Evolutionary conservation across 2,797 vertebrate genomes (phyloP).

Genomic region (Acanthurus tractus): DNA sequence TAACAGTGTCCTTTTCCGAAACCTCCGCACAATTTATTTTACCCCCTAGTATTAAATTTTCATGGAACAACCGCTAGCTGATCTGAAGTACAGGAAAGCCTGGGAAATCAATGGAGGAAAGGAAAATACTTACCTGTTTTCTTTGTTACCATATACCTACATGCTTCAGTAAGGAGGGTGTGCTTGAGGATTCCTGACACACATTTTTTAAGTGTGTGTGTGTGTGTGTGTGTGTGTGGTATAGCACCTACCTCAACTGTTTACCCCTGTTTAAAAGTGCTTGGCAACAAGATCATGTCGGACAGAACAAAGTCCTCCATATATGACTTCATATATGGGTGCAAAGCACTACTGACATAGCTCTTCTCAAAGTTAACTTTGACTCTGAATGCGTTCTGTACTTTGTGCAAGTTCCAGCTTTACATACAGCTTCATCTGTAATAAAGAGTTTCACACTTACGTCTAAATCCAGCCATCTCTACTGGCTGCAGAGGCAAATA

Average conservation of each 20-base stretch:
- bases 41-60: conserved; percentile 60
- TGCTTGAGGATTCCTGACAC: conserved; percentile 33
- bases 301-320: conserved; percentile 10
- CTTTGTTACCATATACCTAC: conserved; percentile 51
- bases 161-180: conserved; percentile 40
- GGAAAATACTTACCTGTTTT: conserved; percentile 61
- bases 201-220: conserved; percentile 24
- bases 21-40: conserved; percentile 57
- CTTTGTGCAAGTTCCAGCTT: conserved; percentile 4
- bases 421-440: background rate
- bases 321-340: conserved; percentile 31
- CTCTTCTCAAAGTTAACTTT: conserved; percentile 24
- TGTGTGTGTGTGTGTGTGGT: conserved; percentile 5
- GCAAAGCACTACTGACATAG: background rate
- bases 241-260: conserved; percentile 53
- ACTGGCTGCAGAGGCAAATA: background rate
- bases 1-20: conserved; percentile 71
- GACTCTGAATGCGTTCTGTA: background rate
- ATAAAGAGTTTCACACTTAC: background rate
- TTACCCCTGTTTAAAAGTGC: conserved; percentile 78
- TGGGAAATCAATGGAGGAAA: conserved; percentile 43
- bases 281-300: conserved; percentile 79
- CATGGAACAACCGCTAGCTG: conserved; percentile 66
- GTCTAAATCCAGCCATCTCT: background rate
- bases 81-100: conserved; percentile 60